Percentiles rank a stretch among this genome's conserved stretches.
phyloP scores from a whole-genome alignment of 2,888 invertebrate genomes.

The Cephalotes varians region DNA sequence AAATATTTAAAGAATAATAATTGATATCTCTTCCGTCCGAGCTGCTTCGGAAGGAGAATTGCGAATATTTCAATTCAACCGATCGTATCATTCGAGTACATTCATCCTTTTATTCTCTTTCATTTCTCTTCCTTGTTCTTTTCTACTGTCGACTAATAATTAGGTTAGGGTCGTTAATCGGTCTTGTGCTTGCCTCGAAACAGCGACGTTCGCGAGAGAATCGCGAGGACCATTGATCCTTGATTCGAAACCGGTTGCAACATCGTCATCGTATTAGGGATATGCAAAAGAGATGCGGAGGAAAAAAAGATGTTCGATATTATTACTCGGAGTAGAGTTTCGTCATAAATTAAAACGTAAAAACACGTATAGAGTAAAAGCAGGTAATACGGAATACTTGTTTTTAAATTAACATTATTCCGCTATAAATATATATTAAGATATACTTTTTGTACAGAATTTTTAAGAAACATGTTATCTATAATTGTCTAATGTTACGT shows the following conservation, averaged over 20 bases:
- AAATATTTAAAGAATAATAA: background rate
- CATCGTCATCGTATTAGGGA: conserved; percentile 26
- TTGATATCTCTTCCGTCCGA: background rate
- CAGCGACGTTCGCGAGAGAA: conserved; percentile 14
- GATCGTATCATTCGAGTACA: background rate
- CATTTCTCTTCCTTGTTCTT: background rate
- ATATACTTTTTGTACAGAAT: too few relatives aligned
- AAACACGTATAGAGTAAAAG: too few relatives aligned
- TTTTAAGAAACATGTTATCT: too few relatives aligned
- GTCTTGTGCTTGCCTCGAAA: conserved; percentile 44
- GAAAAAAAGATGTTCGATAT: background rate
- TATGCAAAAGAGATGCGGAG: conserved; percentile 33
- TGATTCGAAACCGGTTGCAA: conserved; percentile 56
- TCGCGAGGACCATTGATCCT: conserved; percentile 42
- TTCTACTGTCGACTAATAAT: conserved; percentile 17
- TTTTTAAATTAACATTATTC: too few relatives aligned
- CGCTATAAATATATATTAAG: too few relatives aligned
- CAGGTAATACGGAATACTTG: too few relatives aligned
- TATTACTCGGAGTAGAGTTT: conserved; percentile 11
- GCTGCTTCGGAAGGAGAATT: background rate
- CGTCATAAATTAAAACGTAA: too few relatives aligned
- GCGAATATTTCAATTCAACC: background rate
- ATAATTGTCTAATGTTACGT: too few relatives aligned
- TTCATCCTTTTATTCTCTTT: conserved; percentile 14
- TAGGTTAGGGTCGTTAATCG: conserved; percentile 55